A percentile compares a stretch with the other conserved stretches of the same genome.
Conservation (phyloP, 1,140 invertebrate genomes). For the Venturia canescens region DNA sequence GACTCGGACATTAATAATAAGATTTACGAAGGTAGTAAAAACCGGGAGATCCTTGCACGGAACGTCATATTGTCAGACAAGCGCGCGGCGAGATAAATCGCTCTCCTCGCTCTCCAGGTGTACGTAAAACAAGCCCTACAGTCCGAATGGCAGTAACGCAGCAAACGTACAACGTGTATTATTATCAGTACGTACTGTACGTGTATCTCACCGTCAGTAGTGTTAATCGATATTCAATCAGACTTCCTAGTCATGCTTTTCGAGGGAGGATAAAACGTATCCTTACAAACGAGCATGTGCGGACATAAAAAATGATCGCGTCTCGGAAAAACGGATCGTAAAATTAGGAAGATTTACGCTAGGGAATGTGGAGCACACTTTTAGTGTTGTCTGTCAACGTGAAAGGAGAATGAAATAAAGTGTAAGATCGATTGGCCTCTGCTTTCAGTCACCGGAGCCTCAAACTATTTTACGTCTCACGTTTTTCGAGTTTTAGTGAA, state of each 20-base stretch:
- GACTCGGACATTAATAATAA: slow-evolving; percentile 44
- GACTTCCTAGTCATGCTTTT: neutral
- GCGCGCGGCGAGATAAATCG: slow-evolving; percentile 37
- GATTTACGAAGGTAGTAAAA: slow-evolving; percentile 46
- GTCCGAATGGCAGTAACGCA: neutral
- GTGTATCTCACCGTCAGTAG: slow-evolving; percentile 7
- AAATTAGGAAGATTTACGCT: too few relatives aligned
- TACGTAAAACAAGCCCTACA: slow-evolving; percentile 13
- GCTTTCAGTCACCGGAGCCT: too few relatives aligned
- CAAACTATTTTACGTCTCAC: too few relatives aligned
- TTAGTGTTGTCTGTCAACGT: too few relatives aligned
- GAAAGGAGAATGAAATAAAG: too few relatives aligned
- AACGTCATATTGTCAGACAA: slow-evolving; percentile 33
- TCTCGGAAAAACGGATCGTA: neutral
- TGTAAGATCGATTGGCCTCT: too few relatives aligned
- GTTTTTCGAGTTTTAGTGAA: too few relatives aligned
- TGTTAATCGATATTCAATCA: slow-evolving; percentile 39
- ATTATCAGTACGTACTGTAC: neutral
- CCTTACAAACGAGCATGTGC: neutral
- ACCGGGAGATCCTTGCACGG: slow-evolving; percentile 23
- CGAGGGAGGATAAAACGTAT: neutral
- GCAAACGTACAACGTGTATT: neutral
- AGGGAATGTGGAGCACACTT: too few relatives aligned
- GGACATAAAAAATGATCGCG: neutral
- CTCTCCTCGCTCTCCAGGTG: slow-evolving; percentile 14